Evolutionary conservation across 2,113 vertebrate genomes (phyloP).

Genomic region (human (Homo sapiens)): GRCh38 chr14:33548001-33548500

Average conservation of each 20-base stretch:
- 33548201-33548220: not conserved
- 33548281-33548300: conserved; percentile 11
- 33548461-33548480: conserved; percentile 55
- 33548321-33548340: conserved; percentile 63
- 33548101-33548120: not conserved
- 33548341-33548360: conserved; percentile 46
- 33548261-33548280: conserved; percentile 41
- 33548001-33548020: not conserved
- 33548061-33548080: conserved; percentile 33
- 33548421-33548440: conserved; percentile 49
- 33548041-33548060: conserved; percentile 37
- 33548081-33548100: not conserved
- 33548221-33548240: not conserved
- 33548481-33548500: not conserved
- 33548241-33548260: conserved; percentile 37
- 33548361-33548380: conserved; percentile 48
- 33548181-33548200: not conserved
- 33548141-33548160: not conserved
- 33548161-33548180: not conserved
- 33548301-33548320: conserved; percentile 33
- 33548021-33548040: conserved; percentile 1
- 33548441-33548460: conserved; percentile 48
- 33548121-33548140: conserved; percentile 31
- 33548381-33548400: conserved; percentile 38
- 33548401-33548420: conserved; percentile 53